phyloP scores from a whole-genome alignment of 1,140 invertebrate species.

The Littorina saxatilis region DNA sequence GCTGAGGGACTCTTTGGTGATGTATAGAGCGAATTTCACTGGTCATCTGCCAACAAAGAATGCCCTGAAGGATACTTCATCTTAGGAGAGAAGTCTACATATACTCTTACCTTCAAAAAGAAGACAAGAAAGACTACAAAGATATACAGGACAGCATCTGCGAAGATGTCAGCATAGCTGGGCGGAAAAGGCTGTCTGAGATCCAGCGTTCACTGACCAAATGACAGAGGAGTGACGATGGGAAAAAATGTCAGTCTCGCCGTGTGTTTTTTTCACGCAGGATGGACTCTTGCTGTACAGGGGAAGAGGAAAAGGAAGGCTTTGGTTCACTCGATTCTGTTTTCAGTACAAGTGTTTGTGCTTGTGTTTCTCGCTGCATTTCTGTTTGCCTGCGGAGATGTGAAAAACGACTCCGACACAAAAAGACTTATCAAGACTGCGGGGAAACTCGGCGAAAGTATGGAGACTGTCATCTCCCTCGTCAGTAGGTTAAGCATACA shows the following conservation, averaged over 20 bases:
- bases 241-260: slow-evolving; percentile 39
- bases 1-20: slow-evolving; percentile 51
- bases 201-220: slow-evolving; percentile 24
- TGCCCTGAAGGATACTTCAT: slow-evolving; percentile 50
- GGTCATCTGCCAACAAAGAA: slow-evolving; percentile 52
- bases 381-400: no score
- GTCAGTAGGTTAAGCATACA: no score
- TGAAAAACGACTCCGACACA: no score
- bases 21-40: slow-evolving; percentile 61
- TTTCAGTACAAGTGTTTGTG: no score
- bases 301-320: no score
- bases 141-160: slow-evolving; percentile 15
- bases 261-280: slow-evolving; percentile 30
- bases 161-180: slow-evolving; percentile 6
- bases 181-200: slow-evolving; percentile 22
- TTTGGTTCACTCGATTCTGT: no score
- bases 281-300: slow-evolving; percentile 34
- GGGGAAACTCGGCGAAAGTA: no score
- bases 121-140: slow-evolving; percentile 21
- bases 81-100: slow-evolving; percentile 52
- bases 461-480: no score
- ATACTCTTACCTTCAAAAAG: slow-evolving; percentile 39
- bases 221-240: slow-evolving; percentile 42
- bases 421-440: no score
- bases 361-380: slow-evolving; percentile 42